Percentiles rank a stretch among this genome's conserved stretches.
These are phyloP conservation scores for Diplolepis rosae DNA, from an alignment of 2,888 invertebrate species.

Conservation along the genomic window DNA sequence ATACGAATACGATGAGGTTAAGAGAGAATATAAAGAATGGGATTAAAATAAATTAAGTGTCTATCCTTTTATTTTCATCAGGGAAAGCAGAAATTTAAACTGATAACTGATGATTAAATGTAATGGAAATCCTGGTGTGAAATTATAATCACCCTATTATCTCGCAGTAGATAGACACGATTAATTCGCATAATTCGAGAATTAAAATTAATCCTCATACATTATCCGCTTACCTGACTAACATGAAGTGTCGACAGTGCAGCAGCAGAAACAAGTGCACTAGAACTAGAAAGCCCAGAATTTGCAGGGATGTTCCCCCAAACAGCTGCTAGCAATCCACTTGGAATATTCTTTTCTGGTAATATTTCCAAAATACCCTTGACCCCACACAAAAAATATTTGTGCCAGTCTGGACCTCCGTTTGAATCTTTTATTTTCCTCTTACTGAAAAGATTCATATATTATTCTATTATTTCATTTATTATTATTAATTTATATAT, in stretches of 20 bases:
- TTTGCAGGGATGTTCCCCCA: conserved; percentile 93
- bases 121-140: too few species aligned
- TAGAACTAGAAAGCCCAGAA: conserved; percentile 97
- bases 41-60: too few species aligned
- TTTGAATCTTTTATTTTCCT: conserved; percentile 14
- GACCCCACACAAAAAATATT: conserved; percentile 95
- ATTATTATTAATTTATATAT: too few species aligned
- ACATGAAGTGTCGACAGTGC: conserved; percentile 85
- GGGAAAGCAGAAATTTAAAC: neutral
- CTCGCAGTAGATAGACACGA: too few species aligned
- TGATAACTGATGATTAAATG: too few species aligned
- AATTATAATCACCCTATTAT: too few species aligned
- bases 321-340: conserved; percentile 84
- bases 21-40: too few species aligned
- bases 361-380: conserved; percentile 85
- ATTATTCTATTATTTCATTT: too few species aligned
- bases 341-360: conserved; percentile 69
- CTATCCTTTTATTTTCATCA: neutral
- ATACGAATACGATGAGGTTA: too few species aligned
- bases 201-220: too few species aligned
- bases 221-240: conserved; percentile 75
- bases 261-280: conserved; percentile 96
- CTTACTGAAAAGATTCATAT: neutral
- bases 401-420: conserved; percentile 87
- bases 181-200: too few species aligned